phyloP scores from a whole-genome alignment of 2,797 vertebrate species.

The Rhodeus uyekii region DNA sequence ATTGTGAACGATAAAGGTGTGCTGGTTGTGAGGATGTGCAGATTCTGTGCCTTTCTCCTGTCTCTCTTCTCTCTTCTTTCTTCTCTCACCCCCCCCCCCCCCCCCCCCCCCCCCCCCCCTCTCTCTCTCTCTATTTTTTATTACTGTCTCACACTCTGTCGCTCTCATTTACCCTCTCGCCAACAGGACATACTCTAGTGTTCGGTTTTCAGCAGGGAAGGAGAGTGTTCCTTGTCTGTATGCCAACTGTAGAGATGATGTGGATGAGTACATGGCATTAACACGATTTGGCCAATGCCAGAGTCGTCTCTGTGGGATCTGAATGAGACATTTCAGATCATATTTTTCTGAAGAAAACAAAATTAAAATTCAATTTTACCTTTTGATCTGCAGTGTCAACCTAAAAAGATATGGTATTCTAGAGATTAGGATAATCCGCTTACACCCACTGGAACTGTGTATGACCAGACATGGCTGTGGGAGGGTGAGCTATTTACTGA shows the following conservation, averaged over 20 bases:
- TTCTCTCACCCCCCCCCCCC: not conserved
- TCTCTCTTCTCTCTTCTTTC: not conserved
- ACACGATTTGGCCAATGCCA: not conserved
- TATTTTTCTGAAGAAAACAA: not conserved
- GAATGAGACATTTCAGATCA: not conserved
- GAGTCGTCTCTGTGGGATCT: not conserved
- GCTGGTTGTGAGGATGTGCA: not conserved
- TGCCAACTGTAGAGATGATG: constrained; percentile 17
- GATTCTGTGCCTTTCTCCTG: not conserved
- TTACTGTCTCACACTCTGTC: not conserved
- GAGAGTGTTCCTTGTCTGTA: constrained; percentile 23
- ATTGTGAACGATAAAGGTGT: not conserved
- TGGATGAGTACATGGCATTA: constrained; percentile 32
- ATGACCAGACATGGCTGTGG: not conserved
- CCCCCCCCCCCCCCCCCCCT: not conserved
- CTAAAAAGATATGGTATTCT: not conserved
- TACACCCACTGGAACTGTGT: not conserved
- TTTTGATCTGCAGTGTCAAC: not conserved
- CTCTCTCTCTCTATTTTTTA: not conserved
- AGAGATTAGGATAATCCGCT: not conserved
- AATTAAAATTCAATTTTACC: not conserved
- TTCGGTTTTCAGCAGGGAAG: not conserved
- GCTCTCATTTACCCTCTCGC: not conserved
- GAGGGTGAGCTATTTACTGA: not conserved
- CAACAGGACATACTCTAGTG: not conserved